Percentiles rank a stretch among this genome's conserved stretches.
Conservation (phyloP, 2,888 invertebrate genomes). For the Urechis unicinctus region DNA sequence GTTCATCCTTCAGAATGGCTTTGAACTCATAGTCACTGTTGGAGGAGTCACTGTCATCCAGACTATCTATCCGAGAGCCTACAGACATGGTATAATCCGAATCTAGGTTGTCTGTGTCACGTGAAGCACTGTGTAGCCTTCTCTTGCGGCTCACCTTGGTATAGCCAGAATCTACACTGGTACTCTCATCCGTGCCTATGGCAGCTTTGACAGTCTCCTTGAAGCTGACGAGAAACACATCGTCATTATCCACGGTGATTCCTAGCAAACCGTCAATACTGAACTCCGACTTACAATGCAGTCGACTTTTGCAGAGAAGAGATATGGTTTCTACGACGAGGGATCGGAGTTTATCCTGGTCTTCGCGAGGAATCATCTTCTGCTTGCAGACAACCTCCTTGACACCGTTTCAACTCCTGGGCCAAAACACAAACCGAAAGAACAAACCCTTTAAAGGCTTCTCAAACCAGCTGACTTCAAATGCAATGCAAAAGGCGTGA, state of each 20-base stretch:
- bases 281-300: slow-evolving; percentile 13
- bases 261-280: slow-evolving; percentile 18
- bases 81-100: background rate
- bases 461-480: too few species aligned
- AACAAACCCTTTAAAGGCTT: too few species aligned
- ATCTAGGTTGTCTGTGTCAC: background rate
- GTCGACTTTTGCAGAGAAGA: slow-evolving; percentile 16
- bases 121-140: background rate
- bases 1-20: background rate
- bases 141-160: background rate
- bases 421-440: too few species aligned
- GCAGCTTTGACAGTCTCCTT: slow-evolving; percentile 12
- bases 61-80: background rate
- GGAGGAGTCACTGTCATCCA: background rate
- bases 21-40: background rate
- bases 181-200: background rate
- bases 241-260: slow-evolving; percentile 17
- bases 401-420: too few species aligned
- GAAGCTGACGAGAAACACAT: slow-evolving; percentile 16
- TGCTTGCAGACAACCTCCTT: too few species aligned
- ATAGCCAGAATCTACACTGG: background rate
- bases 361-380: background rate
- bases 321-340: slow-evolving; percentile 18
- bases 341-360: slow-evolving; percentile 13
- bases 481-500: too few species aligned